These are phyloP conservation scores for Podarcis muralis DNA, from an alignment of 2,113 vertebrate genomes.

Conservation along the genomic window DNA sequence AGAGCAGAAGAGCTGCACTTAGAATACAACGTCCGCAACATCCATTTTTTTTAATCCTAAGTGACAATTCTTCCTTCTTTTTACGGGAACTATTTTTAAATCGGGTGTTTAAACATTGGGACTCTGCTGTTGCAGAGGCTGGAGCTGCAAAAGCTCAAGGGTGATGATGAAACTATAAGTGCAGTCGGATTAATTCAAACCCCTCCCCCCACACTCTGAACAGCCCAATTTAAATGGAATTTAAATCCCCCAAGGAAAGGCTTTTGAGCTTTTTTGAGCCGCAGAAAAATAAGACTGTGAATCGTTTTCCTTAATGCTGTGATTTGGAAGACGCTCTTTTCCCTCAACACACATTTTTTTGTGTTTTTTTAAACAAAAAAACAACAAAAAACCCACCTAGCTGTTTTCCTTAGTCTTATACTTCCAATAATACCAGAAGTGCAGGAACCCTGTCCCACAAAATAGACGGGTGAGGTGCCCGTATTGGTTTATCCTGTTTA, in stretches of 20 bases:
- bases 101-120: conserved; percentile 6
- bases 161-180: neutral
- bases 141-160: neutral
- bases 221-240: conserved; percentile 46
- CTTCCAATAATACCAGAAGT: neutral
- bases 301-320: conserved; percentile 57
- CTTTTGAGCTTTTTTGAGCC: conserved; percentile 5
- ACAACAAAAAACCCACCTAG: neutral
- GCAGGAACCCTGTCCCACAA: neutral
- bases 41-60: neutral
- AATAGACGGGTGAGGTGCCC: neutral
- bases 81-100: conserved; percentile 8
- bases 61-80: neutral
- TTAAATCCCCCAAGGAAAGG: conserved; percentile 46
- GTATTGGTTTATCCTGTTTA: neutral
- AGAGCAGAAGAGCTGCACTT: neutral
- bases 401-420: neutral
- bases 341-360: conserved; percentile 2
- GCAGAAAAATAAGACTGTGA: conserved; percentile 36
- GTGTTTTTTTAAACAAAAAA: too few relatives aligned
- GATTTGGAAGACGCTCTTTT: rapidly evolving
- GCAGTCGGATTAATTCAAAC: conserved; percentile 44
- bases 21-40: neutral
- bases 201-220: neutral
- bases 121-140: neutral